Evolutionary conservation across 2,888 invertebrate species (phyloP), one percentile per base, ranked within the genome.

Genomic region (Agapostemon virescens): DNA sequence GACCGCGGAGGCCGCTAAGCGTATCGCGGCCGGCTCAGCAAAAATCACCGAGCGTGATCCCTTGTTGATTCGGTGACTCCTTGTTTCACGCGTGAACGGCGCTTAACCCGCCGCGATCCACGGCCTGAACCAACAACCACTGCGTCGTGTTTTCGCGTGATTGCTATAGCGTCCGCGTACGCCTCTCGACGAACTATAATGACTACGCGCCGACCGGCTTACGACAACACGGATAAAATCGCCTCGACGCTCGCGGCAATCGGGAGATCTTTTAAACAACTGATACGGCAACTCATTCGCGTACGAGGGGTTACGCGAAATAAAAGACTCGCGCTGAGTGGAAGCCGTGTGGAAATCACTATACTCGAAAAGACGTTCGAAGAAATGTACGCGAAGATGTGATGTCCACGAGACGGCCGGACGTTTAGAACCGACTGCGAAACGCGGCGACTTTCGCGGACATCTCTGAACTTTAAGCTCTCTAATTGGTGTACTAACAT

Each of bases 11-110:
- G 30, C 58, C 58, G 33, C 58, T 68, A 23, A 26, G 63, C 36
- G 58, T 61, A 61, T 61, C 58, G 58, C 58, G 26, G 9, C 23
- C 69, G 38, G 17, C 36, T 15, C 36, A 52, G 52, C 36, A 69
- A 63, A 72, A 72, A 63, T 63, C 61, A 63, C 55, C 55, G 55
- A 26, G 55, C 55, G 55, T 26, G 55, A 55, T 55, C 30, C 11
- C 38, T 69, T 26, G 55, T 61, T 52, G 45, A 72, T 72, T 66
- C 58, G 40, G n/a, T 30, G 61, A 63, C 55, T 49, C 36, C 61
- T 45, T 15, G 61, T 63, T 63, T 77, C 49, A 63, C 70, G 70
- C 70, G 64, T 64, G 75, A 75, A 64, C 52, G 70, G 13, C 23
- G 64, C 64, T 70, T 63, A 75, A 68, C 68, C 40, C 33, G 40